A percentile compares a stretch with the other conserved stretches of the same genome.
phyloP scores from a whole-genome alignment of 2,113 vertebrate species.

The Mola mola region DNA sequence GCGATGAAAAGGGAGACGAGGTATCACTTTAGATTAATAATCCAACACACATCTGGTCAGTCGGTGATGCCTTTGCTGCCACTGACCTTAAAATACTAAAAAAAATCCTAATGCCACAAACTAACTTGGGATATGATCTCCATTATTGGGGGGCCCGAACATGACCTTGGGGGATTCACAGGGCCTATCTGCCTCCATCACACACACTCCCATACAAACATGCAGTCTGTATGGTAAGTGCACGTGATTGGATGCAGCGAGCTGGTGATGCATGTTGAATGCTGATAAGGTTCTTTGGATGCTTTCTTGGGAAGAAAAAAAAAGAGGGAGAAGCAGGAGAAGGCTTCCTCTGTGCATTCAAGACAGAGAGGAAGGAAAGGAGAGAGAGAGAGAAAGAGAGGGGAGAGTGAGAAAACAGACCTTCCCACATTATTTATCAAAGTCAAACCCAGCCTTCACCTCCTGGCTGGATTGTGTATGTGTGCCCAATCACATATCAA shows the following conservation, averaged over 20 bases:
- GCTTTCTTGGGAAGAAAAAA: conserved; percentile 24
- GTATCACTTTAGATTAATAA: conserved; percentile 62
- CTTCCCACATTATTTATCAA: conserved; percentile 60
- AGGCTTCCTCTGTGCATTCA: conserved; percentile 68
- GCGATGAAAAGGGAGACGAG: conserved; percentile 12
- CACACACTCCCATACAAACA: conserved; percentile 40
- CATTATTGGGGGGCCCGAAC: conserved; percentile 13
- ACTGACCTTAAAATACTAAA: conserved; percentile 45
- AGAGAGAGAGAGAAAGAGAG: neutral
- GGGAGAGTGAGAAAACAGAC: conserved; percentile 1
- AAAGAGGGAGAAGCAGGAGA: conserved; percentile 37
- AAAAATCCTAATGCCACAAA: conserved; percentile 11
- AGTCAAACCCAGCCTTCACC: conserved; percentile 52
- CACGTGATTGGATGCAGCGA: conserved; percentile 71
- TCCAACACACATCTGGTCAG: conserved; percentile 62
- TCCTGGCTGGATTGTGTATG: conserved; percentile 21
- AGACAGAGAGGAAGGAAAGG: conserved; percentile 43
- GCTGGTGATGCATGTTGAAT: conserved; percentile 69
- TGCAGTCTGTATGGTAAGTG: conserved; percentile 52
- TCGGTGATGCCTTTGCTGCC: conserved; percentile 6
- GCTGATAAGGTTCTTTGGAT: conserved; percentile 66
- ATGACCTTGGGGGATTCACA: conserved; percentile 59
- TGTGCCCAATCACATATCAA: conserved; percentile 14
- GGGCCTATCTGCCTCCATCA: conserved; percentile 28
- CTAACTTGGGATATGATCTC: conserved; percentile 26